Conservation (phyloP, 1,140 invertebrate genomes). For the Oedothorax gibbosus region DNA sequence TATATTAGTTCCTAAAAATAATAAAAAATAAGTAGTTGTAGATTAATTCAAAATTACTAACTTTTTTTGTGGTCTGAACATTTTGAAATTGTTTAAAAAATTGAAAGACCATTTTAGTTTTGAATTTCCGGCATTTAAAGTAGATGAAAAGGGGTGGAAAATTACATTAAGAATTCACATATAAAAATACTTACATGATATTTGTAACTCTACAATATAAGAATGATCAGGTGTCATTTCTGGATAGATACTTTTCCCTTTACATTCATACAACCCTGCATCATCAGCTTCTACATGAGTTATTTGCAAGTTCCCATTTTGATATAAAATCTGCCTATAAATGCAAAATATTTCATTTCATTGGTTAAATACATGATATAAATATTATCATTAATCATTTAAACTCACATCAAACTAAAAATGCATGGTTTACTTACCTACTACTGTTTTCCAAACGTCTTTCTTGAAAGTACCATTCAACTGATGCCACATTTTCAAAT, state of each 20-base stretch:
- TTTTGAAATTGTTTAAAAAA: no score
- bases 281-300: conserved; percentile 66
- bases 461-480: conserved; percentile 76
- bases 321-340: conserved; percentile 66
- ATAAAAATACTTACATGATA: conserved; percentile 75
- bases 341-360: conserved; percentile 53
- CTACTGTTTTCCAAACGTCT: conserved; percentile 16
- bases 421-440: conserved; percentile 53
- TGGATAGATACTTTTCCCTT: conserved; percentile 73
- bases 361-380: background rate
- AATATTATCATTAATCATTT: background rate
- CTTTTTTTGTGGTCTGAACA: no score
- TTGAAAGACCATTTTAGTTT: no score
- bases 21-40: no score
- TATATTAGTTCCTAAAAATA: no score
- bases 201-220: conserved; percentile 76
- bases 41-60: no score
- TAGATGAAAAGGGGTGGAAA: background rate
- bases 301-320: conserved; percentile 68
- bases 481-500: conserved; percentile 74
- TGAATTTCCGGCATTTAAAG: no score
- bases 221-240: conserved; percentile 72
- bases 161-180: background rate
- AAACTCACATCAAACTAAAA: background rate
- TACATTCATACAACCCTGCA: conserved; percentile 72